Conservation (phyloP, 2,113 vertebrate genomes). For the Psammodynastes pulverulentus region DNA sequence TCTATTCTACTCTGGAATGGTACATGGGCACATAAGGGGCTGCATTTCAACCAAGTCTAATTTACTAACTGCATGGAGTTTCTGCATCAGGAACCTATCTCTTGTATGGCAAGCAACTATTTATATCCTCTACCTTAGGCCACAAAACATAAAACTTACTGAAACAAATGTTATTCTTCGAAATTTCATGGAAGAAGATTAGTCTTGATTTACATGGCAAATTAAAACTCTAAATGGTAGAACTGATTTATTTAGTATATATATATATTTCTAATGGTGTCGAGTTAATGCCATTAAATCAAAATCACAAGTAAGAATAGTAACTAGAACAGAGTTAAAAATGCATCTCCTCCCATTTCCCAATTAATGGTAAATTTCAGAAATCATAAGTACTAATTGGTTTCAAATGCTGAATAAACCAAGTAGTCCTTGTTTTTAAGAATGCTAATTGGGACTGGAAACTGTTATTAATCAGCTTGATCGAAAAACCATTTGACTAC, state of each 20-base stretch:
- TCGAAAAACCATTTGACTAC: background rate
- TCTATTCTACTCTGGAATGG: background rate
- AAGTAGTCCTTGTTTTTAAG: background rate
- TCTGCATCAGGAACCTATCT: background rate
- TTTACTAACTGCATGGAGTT: background rate
- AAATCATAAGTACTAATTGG: background rate
- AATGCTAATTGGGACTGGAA: background rate
- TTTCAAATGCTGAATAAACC: conserved; percentile 18
- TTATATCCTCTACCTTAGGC: background rate
- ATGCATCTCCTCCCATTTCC: background rate
- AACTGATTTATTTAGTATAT: background rate
- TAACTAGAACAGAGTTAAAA: background rate
- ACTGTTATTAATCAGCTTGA: background rate
- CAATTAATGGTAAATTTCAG: background rate
- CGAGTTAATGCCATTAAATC: background rate
- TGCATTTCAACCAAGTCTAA: background rate
- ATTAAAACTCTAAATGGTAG: background rate
- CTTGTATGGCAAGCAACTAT: background rate
- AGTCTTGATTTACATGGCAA: background rate
- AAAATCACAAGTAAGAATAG: background rate
- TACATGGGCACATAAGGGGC: background rate
- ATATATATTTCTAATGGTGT: background rate
- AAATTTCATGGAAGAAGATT: background rate
- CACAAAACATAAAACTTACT: background rate
- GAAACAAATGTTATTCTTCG: background rate